phyloP scores from a whole-genome alignment of 2,888 invertebrate species.

The Yponomeuta evonymella region DNA sequence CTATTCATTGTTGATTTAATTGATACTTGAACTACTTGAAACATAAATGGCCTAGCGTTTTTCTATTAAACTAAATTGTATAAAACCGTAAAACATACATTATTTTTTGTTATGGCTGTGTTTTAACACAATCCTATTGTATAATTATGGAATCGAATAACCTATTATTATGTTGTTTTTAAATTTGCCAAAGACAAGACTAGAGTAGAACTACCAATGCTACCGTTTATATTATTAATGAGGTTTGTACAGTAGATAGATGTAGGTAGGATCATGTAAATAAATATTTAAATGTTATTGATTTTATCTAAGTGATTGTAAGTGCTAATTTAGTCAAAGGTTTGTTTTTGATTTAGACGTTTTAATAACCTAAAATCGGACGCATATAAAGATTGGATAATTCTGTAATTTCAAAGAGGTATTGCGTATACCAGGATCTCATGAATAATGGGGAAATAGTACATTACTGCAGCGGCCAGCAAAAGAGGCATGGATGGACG shows the following conservation, averaged over 20 bases:
- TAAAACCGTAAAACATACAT: background rate
- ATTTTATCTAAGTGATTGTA: conserved; percentile 16
- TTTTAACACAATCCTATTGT: conserved; percentile 16
- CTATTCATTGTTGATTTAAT: background rate
- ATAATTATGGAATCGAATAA: background rate
- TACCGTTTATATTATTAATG: conserved; percentile 30
- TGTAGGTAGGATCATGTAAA: conserved; percentile 32
- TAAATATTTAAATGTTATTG: conserved; percentile 10
- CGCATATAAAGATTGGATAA: no score
- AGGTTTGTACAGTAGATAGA: conserved; percentile 52
- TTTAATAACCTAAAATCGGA: no score
- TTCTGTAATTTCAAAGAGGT: no score
- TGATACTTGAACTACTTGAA: background rate
- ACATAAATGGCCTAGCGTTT: background rate
- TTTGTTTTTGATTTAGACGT: background rate
- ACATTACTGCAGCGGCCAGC: no score
- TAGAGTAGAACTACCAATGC: conserved; percentile 40
- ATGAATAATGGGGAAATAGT: no score
- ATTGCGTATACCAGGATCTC: no score
- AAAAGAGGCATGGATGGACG: no score
- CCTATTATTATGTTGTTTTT: background rate
- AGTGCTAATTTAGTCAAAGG: background rate
- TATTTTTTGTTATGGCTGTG: conserved; percentile 7
- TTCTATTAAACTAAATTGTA: background rate
- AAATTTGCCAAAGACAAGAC: conserved; percentile 51